phyloP scores from a whole-genome alignment of 2,888 invertebrate species.

The Sarcophaga subvicina region DNA sequence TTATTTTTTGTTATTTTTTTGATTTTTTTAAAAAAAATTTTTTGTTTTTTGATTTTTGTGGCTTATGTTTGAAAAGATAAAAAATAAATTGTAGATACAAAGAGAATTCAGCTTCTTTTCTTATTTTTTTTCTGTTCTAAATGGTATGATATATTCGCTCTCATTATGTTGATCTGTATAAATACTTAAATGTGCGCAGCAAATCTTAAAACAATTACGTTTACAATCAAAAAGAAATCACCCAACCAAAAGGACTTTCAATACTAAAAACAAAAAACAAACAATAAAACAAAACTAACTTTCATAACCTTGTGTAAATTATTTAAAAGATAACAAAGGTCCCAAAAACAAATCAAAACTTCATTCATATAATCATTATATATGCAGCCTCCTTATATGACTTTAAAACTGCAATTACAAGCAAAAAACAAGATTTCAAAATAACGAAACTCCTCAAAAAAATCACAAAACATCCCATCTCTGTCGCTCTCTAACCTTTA shows the following conservation, averaged over 20 bases:
- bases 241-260: conserved; percentile 51
- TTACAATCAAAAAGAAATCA: conserved; percentile 58
- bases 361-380: conserved; percentile 39
- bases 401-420: conserved; percentile 43
- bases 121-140: conserved; percentile 18
- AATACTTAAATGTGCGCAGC: conserved; percentile 71
- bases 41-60: conserved; percentile 48
- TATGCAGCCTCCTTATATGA: conserved; percentile 54
- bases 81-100: conserved; percentile 18
- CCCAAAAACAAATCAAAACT: conserved; percentile 3
- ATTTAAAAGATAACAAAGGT: conserved; percentile 9
- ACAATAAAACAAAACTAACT: conserved; percentile 50
- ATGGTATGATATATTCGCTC: conserved; percentile 52
- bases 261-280: conserved; percentile 40
- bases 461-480: neutral
- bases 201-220: conserved; percentile 61
- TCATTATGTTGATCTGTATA: conserved; percentile 16
- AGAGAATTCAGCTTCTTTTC: conserved; percentile 52
- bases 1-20: conserved; percentile 33
- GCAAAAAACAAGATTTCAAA: conserved; percentile 34
- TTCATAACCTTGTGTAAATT: conserved; percentile 41
- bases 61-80: conserved; percentile 34
- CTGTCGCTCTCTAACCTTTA: neutral
- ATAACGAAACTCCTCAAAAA: conserved; percentile 52
- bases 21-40: conserved; percentile 13